These are phyloP conservation scores for Oligia strigilis DNA, from an alignment of 2,888 invertebrate genomes.

Conservation along the genomic window DNA sequence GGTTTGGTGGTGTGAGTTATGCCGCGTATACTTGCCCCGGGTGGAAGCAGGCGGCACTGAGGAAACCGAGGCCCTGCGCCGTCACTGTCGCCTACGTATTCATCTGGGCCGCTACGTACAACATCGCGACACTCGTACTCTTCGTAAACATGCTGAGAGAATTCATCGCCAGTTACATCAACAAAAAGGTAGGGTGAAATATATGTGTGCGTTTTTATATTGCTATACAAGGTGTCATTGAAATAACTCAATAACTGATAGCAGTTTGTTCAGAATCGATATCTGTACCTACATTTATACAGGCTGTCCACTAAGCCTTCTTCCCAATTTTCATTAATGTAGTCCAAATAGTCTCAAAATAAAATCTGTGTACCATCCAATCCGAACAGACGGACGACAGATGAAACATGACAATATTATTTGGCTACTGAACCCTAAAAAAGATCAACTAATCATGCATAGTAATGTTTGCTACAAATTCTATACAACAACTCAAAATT, in stretches of 20 bases:
- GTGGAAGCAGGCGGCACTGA: conserved; percentile 85
- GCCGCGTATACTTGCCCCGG: conserved; percentile 93
- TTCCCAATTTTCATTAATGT: background rate
- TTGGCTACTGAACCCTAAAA: background rate
- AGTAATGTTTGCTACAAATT: too few species aligned
- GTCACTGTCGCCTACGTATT: conserved; percentile 94
- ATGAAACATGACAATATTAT: background rate
- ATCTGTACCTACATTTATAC: background rate
- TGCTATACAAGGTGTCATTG: background rate
- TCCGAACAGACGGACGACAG: background rate
- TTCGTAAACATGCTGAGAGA: conserved; percentile 93
- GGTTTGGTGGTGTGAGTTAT: conserved; percentile 94
- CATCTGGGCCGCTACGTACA: conserved; percentile 95
- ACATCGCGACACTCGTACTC: conserved; percentile 94
- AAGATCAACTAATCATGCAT: background rate
- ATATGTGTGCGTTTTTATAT: background rate
- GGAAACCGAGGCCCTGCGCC: conserved; percentile 91
- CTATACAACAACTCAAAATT: background rate
- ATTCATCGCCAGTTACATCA: conserved; percentile 91
- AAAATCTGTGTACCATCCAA: background rate
- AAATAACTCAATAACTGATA: background rate
- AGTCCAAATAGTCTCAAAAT: background rate
- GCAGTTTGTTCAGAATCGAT: background rate
- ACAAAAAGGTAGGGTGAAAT: conserved; percentile 78
- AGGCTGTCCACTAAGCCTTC: background rate